Base-by-base conservation (phyloP, 2,113 vertebrate genomes). In the Hippocampus zosterae region DNA sequence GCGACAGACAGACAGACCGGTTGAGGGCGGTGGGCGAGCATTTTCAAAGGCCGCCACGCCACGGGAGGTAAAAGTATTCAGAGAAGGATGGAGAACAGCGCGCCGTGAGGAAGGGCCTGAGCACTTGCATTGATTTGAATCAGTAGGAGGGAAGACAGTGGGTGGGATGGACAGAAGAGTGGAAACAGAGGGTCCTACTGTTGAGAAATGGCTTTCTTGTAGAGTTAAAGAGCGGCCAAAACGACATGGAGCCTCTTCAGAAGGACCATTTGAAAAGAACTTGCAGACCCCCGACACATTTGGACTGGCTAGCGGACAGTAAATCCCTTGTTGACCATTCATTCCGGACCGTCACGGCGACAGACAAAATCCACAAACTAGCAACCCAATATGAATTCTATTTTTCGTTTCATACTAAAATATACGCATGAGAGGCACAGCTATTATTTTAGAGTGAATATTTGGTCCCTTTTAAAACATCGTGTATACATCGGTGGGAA, bases 101-200 rank as follows among this genome's bases (percentile, higher is more conserved):
- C 84, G 80, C 78, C 84, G 71, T 79, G 81, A 84, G 84, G 80
- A 84, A 83, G 79, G 76, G 81, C 76, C 72, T 81, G 77, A 70
- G 82, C 78, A 72, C 85, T 85, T 80, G 77, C 89, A 89, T 86
- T 87, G 88, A 89, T 88, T 86, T 81, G 67, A 75, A 80, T 55
- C 75, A 3, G 78, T 76, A 48, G 85, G 84, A 78, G 83, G 77
- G 70, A 69, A 76, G 70, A 74, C 65, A 21, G 67, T 0, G 73
- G 60, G 78, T 66, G 75, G 71, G 72, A 71, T 27, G 62, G 67
- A 40, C 41, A 7, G 7, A 8, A 18, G 15, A 33, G 57, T 29
- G 27, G 77, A 83, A 81, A 87, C 87, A 89, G 82, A 85, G 77
- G 11, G 75, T 73, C 84, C 81, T 6, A 86, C 87, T 88, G 88